Conservation (phyloP, 2,888 invertebrate genomes). For the Tetragnatha montana region DNA sequence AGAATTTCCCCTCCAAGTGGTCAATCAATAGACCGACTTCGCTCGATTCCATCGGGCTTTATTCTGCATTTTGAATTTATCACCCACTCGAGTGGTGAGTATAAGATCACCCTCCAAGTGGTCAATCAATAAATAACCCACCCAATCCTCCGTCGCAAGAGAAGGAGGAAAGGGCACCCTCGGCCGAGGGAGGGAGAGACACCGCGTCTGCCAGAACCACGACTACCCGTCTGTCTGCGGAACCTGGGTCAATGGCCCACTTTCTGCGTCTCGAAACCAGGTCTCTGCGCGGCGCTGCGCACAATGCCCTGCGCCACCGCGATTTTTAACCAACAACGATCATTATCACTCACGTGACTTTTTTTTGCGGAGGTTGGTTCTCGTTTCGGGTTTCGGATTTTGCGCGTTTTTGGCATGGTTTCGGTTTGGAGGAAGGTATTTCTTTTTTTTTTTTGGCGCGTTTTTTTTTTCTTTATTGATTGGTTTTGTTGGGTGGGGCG, state of each 20-base stretch:
- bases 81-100: too few relatives aligned
- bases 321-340: constrained; percentile 27
- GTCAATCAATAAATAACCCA: too few relatives aligned
- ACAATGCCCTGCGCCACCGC: constrained; percentile 41
- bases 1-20: too few relatives aligned
- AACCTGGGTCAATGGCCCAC: constrained; percentile 66
- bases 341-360: constrained; percentile 33
- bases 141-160: background rate
- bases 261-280: constrained; percentile 54
- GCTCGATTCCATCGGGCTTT: too few relatives aligned
- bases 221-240: constrained; percentile 47
- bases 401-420: background rate
- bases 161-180: background rate
- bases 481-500: background rate
- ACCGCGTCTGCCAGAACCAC: constrained; percentile 57
- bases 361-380: constrained; percentile 6
- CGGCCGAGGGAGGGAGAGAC: constrained; percentile 45
- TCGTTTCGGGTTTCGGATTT: constrained; percentile 13
- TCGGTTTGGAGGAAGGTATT: background rate
- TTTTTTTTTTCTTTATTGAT: background rate
- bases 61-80: too few relatives aligned
- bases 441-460: background rate
- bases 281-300: constrained; percentile 10
- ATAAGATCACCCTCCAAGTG: too few relatives aligned
- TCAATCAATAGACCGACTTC: too few relatives aligned